Evolutionary conservation across 2,797 vertebrate genomes (phyloP), one percentile per base, ranked within the genome.

Genomic region (Poecilia velifera): DNA sequence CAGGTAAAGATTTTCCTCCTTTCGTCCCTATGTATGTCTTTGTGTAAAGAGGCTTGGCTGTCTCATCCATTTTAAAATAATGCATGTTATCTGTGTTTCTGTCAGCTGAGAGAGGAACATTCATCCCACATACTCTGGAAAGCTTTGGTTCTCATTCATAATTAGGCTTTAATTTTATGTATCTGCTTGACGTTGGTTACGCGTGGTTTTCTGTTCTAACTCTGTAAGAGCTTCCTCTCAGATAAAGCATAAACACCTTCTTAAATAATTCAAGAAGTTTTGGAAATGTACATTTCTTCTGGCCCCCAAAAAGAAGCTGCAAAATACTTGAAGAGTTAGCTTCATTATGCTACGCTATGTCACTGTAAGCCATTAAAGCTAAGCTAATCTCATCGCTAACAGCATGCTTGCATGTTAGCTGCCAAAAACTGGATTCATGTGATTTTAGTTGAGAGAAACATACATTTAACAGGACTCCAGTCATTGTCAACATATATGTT

Each of bases 21-120:
- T 86, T 88, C 73, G 81, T 82, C 73, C 74, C 75, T 81, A 73
- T 87, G 66, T 82, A 77, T 88, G 83, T 93, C 87, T 86, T 86
- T 77, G 72, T 92, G 85, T 92, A 76, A 82, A 79, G 84, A 87
- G 91, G 87, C 92, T 92, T 93, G 92, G 92, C 90, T 93, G 88
- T 91, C 87, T 91, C 87, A 76, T 85, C 77, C 92, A 91, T 91
- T 82, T 76, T 86, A 91, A 83, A 88, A 77, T 59, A 86, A 62
- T 89, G 94, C 91, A 92, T 93, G 92, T 85, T 89, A 47, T 87
- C 76, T 84, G 82, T 84, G 66, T 84, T 86, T 87, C 81, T 84
- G 78, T 59, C 25, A 74, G 82, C 66, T 55, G 66, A 22, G 77
- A 36, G n/a, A 78, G 79, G 43, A 22, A 76, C 20, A 51, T 41